Evolutionary conservation across 2,113 vertebrate species (phyloP), one percentile per base, ranked within the genome.

Genomic region (Carassius gibelio): DNA sequence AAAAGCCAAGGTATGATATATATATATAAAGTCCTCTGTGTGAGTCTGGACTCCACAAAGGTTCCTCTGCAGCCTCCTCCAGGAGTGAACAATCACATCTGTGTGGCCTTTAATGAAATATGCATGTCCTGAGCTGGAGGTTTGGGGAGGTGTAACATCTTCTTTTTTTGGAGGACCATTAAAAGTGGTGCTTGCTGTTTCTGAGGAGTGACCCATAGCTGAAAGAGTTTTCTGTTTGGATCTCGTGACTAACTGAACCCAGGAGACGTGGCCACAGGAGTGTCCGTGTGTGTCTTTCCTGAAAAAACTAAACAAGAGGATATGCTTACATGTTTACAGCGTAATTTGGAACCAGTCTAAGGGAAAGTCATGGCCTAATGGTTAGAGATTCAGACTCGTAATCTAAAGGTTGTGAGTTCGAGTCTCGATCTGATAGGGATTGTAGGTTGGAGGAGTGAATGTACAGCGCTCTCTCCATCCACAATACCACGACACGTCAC

Each of bases 21-120:
- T 48, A 13, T 11, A 48, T 48, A 11, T 11, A 48, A 48, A 48
- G 10, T 50, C 11, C 8, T 2, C 3, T 50, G 48, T 59, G 62
- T 75, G 23, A 26, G 14, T 4, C 72, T 45, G 8, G 42, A 42
- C 21, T 48, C 3, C 1, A 13, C 21, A 3, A 6, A 14, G 19
- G 10, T 72, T 72, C 10, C 36, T 45, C 69, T 42, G 30, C 66
- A 69, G 3, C 26, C 23, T 36, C 10, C 45, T 48, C 10, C 66
- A 71, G 11, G 42, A n/a, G 21, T 48, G 72, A 75, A 75, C 72
- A 14, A 26, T 75, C 72, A 14, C 38, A 75, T 50, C 11, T 38
- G 76, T 66, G 61, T 68, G 79, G n/a, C 61, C 78, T 15, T 61
- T 26, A 64, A 42, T 80, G 57, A 80, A 61, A 80, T 4, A 62